phyloP scores from a whole-genome alignment of 1,140 invertebrate genomes.

The Drosophila biarmipes region DNA sequence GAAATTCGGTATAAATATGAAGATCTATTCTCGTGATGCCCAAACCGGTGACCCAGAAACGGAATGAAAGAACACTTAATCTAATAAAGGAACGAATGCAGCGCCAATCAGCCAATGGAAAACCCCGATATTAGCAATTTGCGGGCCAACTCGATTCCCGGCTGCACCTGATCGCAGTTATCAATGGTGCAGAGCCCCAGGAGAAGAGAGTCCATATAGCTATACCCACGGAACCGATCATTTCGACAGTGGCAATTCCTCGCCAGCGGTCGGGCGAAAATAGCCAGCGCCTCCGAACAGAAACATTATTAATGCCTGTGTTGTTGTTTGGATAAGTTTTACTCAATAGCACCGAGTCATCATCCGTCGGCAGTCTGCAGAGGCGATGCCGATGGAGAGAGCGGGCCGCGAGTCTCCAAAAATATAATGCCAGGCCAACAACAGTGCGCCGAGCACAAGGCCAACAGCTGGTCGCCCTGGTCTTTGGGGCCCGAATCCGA shows the following conservation, averaged over 20 bases:
- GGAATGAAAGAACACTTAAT: constrained; percentile 18
- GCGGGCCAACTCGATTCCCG: constrained; percentile 19
- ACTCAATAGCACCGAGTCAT: constrained; percentile 52
- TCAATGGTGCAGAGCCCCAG: constrained; percentile 13
- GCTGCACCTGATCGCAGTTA: constrained; percentile 42
- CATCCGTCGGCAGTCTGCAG: constrained; percentile 8
- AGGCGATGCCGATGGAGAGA: constrained; percentile 26
- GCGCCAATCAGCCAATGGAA: constrained; percentile 18
- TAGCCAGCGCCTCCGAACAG: constrained; percentile 43
- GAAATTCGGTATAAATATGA: not conserved
- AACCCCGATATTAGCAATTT: constrained; percentile 20
- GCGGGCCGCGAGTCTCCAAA: constrained; percentile 37
- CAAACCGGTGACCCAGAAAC: constrained; percentile 32
- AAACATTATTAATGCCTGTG: constrained; percentile 51
- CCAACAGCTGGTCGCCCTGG: constrained; percentile 47
- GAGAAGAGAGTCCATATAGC: not conserved
- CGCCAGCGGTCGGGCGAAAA: constrained; percentile 33
- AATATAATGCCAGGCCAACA: constrained; percentile 49
- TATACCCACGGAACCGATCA: constrained; percentile 24
- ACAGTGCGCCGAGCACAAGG: constrained; percentile 39
- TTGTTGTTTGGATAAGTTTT: constrained; percentile 54
- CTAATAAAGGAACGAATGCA: constrained; percentile 10
- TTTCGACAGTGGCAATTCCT: constrained; percentile 40
- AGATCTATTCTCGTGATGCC: constrained; percentile 23
- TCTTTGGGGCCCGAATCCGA: constrained; percentile 32